Percentiles rank a stretch among this genome's conserved stretches.
These are phyloP conservation scores for Myripristis jacobus DNA, from an alignment of 2,797 vertebrate species.

Conservation along the genomic window DNA sequence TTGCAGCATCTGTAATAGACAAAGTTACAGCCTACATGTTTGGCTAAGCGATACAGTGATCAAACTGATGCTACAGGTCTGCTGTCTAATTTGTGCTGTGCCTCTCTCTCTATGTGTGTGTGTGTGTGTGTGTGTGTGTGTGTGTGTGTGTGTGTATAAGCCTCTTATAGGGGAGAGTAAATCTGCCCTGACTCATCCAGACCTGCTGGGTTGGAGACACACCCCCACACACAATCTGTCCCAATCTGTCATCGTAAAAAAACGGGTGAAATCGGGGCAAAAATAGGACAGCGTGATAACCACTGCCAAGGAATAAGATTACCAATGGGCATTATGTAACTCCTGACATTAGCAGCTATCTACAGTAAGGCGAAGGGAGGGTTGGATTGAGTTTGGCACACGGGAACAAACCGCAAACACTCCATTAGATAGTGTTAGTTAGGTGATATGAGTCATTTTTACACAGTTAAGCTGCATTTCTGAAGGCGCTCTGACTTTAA, in stretches of 20 bases:
- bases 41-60: too few relatives aligned
- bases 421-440: constrained; percentile 8
- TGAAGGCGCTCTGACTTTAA: neutral
- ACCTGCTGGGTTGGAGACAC: constrained; percentile 67
- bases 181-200: constrained; percentile 77
- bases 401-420: neutral
- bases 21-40: too few relatives aligned
- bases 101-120: constrained; percentile 24
- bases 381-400: neutral
- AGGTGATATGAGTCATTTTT: neutral
- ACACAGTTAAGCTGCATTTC: neutral
- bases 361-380: neutral
- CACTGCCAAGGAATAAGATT: constrained; percentile 48
- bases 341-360: constrained; percentile 29
- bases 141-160: constrained; percentile 57
- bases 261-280: constrained; percentile 35
- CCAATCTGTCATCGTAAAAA: constrained; percentile 49
- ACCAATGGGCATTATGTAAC: constrained; percentile 57
- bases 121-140: constrained; percentile 40
- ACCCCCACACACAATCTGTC: constrained; percentile 62
- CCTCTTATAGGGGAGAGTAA: constrained; percentile 74
- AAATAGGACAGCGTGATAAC: constrained; percentile 55
- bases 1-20: too few relatives aligned
- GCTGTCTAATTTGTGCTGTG: constrained; percentile 3
- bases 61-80: neutral